phyloP scores from a whole-genome alignment of 2,888 invertebrate genomes.

The Apeira syringaria region DNA sequence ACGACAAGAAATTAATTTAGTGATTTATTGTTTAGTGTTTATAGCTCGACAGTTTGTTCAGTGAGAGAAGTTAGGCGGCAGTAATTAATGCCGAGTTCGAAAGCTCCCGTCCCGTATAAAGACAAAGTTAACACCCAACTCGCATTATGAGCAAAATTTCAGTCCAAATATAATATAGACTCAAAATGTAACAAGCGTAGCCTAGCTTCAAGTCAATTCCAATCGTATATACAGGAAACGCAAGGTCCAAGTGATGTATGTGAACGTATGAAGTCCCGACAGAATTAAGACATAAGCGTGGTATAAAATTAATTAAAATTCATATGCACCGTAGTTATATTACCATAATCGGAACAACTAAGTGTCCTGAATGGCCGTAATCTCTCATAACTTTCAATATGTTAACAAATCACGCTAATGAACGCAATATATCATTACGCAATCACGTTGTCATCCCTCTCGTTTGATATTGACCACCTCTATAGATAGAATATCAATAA shows the following conservation, averaged over 20 bases:
- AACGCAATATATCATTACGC: conserved; percentile 10
- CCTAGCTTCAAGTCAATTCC: conserved; percentile 19
- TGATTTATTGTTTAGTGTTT: conserved; percentile 60
- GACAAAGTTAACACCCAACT: conserved; percentile 42
- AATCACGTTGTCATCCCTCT: conserved; percentile 16
- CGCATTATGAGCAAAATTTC: conserved; percentile 40
- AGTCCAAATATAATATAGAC: conserved; percentile 21
- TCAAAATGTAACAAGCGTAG: conserved; percentile 13
- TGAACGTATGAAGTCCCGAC: not conserved
- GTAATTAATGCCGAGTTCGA: conserved; percentile 49
- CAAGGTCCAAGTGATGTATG: conserved; percentile 5
- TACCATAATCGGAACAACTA: conserved; percentile 40
- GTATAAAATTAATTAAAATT: conserved; percentile 35
- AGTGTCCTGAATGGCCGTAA: conserved; percentile 20
- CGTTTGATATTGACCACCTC: conserved; percentile 11
- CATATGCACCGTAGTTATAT: too few species aligned
- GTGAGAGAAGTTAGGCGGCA: conserved; percentile 40
- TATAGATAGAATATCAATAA: conserved; percentile 15
- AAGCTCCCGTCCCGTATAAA: conserved; percentile 42
- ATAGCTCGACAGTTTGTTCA: conserved; percentile 51
- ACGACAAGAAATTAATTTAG: conserved; percentile 50
- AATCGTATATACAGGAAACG: conserved; percentile 14
- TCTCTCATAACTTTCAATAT: conserved; percentile 30
- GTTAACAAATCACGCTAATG: conserved; percentile 30
- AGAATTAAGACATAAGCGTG: conserved; percentile 28